Evolutionary conservation across 2,888 invertebrate species (phyloP), one percentile per base, ranked within the genome.

Genomic region (Balanococcus diminutus): DNA sequence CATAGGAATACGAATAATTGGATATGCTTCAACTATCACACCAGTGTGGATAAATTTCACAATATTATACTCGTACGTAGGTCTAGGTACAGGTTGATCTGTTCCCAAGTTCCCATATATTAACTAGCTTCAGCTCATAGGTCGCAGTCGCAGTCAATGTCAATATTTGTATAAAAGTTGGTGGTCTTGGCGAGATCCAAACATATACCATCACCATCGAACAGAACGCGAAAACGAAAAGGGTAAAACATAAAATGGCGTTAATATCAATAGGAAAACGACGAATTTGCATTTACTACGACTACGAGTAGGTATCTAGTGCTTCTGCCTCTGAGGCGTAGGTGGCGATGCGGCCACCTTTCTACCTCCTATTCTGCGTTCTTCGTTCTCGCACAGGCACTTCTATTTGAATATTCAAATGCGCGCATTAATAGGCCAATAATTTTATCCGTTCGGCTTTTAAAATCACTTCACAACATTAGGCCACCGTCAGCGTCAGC

Each of bases 381-480:
- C 6, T n/a, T 11, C 56, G 4, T 4, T n/a, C 16, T n/a, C 56
- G 56, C 56, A n/a, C 16, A 11, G 72, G 72, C 31, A 72, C 25
- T 72, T 72, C 31, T 14, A 72, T 72, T 72, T 72, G 72, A 72
- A 72, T 72, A 72, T 72, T 72, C 72, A 72, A 72, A 72, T 72
- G 72, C 31, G 16, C 72, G 42, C 14, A 25, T 72, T 72, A 72
- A 72, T 72, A 31, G 72, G 72, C 72, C 72, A 31, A 72, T 72
- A 72, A 72, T 72, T 25, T 72, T 72, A 72, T 72, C 31, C 5
- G 31, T 28, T 72, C 25, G 16, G 25, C 31, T 72, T 72, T 72
- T 72, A 72, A 25, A 72, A 25, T 72, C 72, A 25, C 72, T 72
- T 72, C 72, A n/a, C n/a, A 25, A 22, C 22, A 56, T 56, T 56